Conservation (phyloP, 2,113 vertebrate genomes). For the Platysternon megacephalum region DNA sequence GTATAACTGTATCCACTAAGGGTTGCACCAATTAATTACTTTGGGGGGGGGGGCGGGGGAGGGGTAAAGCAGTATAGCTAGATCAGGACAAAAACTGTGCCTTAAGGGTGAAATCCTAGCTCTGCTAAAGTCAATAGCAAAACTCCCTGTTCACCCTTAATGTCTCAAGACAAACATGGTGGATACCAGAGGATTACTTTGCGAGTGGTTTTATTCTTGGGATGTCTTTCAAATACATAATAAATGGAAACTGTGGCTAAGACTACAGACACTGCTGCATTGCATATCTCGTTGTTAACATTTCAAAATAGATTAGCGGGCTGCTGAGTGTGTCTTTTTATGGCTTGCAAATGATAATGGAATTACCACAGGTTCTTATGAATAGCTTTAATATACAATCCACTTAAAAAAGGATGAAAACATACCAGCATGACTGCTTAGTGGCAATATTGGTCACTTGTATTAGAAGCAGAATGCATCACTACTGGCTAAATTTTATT, state of each 20-base stretch:
- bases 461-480: neutral
- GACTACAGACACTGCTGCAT: neutral
- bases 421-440: neutral
- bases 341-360: neutral
- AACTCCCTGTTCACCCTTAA: neutral
- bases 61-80: neutral
- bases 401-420: neutral
- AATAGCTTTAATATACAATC: neutral
- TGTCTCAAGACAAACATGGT: neutral
- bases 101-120: neutral
- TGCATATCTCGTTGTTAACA: neutral
- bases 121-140: neutral
- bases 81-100: neutral
- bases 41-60: no score
- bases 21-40: neutral
- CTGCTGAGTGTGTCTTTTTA: neutral
- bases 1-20: neutral
- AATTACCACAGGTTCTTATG: neutral
- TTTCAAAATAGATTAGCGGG: neutral
- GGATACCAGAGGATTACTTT: neutral
- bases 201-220: neutral
- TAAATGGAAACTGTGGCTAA: neutral
- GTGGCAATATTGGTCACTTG: neutral
- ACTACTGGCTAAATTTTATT: neutral
- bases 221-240: neutral